These are phyloP conservation scores for Apodemia mormo DNA, from an alignment of 2,888 invertebrate species.

Conservation along the genomic window DNA sequence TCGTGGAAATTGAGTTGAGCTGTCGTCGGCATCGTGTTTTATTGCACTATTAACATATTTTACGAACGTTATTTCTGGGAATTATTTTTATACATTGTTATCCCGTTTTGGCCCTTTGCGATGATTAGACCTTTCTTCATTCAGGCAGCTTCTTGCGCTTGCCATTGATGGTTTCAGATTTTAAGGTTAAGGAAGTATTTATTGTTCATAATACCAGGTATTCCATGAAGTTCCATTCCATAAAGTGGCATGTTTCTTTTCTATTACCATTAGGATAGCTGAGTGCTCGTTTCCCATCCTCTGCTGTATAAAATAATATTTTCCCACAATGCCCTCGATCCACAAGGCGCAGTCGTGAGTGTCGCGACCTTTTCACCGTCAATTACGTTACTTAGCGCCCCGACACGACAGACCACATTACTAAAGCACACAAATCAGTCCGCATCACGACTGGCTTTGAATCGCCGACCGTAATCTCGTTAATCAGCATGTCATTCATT, in stretches of 20 bases:
- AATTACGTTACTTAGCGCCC: background rate
- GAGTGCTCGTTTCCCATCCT: no score
- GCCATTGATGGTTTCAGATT: no score
- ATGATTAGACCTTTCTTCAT: background rate
- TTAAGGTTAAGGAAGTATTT: no score
- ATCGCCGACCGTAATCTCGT: background rate
- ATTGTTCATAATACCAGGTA: no score
- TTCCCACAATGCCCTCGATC: no score
- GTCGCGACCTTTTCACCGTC: background rate
- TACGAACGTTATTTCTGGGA: background rate
- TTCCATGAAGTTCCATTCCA: no score
- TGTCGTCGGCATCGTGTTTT: background rate
- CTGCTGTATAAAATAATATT: no score
- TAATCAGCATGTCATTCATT: background rate
- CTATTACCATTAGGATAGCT: no score
- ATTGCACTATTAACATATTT: conserved; percentile 14
- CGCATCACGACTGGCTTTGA: background rate
- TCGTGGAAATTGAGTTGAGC: background rate
- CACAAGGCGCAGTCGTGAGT: no score
- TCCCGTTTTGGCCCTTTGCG: no score
- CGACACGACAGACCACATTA: background rate
- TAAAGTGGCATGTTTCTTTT: no score
- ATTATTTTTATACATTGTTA: background rate
- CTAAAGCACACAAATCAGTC: background rate
- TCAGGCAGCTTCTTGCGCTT: no score